Conservation (phyloP, 2,113 vertebrate genomes). For the Xiphias gladius region DNA sequence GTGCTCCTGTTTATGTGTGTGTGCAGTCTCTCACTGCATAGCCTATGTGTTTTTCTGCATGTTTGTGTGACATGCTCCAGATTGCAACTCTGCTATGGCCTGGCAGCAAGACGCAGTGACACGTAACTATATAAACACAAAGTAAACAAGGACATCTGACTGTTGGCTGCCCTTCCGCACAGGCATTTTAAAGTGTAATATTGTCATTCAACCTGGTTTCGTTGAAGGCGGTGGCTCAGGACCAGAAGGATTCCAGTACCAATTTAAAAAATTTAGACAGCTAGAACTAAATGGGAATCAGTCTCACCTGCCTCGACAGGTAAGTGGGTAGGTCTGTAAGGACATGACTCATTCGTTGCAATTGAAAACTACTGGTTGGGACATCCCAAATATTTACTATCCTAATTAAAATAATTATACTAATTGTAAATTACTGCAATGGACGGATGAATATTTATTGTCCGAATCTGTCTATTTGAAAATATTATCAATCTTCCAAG, state of each 20-base stretch:
- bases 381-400: no score
- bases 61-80: constrained; percentile 48
- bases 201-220: constrained; percentile 50
- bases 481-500: neutral
- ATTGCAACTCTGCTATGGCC: constrained; percentile 55
- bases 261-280: neutral
- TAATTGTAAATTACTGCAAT: no score
- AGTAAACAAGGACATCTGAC: constrained; percentile 75
- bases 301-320: neutral
- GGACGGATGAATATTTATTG: neutral
- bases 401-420: no score
- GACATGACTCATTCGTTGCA: no score
- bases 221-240: neutral
- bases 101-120: constrained; percentile 44
- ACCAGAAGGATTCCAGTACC: constrained; percentile 20
- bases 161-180: constrained; percentile 62
- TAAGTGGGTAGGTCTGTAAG: no score
- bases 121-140: constrained; percentile 64
- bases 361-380: no score
- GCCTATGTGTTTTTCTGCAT: constrained; percentile 6
- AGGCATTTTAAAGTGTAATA: constrained; percentile 42
- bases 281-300: neutral
- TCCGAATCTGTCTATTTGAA: neutral
- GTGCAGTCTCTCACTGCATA: constrained; percentile 26
- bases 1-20: constrained; percentile 9